phyloP scores from a whole-genome alignment of 2,113 vertebrate genomes.

The Raja brachyura region DNA sequence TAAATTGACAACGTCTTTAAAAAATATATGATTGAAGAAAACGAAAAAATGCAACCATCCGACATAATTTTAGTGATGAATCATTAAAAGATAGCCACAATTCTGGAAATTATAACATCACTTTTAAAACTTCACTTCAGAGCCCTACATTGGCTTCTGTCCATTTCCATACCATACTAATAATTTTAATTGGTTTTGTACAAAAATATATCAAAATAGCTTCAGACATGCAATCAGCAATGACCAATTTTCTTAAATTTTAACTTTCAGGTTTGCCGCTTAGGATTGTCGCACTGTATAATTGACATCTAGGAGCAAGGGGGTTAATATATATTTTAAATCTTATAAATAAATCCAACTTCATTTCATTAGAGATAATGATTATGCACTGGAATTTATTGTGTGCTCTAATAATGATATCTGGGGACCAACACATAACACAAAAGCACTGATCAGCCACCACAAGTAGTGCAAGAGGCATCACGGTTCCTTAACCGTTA shows the following conservation, averaged over 20 bases:
- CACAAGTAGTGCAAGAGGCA: not conserved
- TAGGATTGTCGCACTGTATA: not conserved
- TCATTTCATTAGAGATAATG: not conserved
- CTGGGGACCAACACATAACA: not conserved
- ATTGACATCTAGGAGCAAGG: not conserved
- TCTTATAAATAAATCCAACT: not conserved
- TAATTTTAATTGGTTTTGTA: not conserved
- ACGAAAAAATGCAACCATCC: not conserved
- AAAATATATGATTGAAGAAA: not conserved
- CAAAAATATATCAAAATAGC: not conserved
- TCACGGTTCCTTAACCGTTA: not conserved
- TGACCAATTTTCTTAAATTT: slow-evolving; percentile 2
- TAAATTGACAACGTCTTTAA: not conserved
- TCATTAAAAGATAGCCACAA: not conserved
- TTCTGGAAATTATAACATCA: not conserved
- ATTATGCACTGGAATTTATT: not conserved
- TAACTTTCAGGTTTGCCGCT: not conserved
- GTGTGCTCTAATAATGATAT: not conserved
- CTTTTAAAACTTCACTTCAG: not conserved
- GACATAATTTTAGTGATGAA: not conserved
- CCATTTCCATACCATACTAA: not conserved
- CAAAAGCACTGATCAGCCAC: not conserved
- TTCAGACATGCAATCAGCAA: not conserved
- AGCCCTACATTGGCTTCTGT: not conserved
- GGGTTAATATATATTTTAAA: not conserved